phyloP scores from a whole-genome alignment of 2,888 invertebrate species.

The Rotaria sp. region DNA sequence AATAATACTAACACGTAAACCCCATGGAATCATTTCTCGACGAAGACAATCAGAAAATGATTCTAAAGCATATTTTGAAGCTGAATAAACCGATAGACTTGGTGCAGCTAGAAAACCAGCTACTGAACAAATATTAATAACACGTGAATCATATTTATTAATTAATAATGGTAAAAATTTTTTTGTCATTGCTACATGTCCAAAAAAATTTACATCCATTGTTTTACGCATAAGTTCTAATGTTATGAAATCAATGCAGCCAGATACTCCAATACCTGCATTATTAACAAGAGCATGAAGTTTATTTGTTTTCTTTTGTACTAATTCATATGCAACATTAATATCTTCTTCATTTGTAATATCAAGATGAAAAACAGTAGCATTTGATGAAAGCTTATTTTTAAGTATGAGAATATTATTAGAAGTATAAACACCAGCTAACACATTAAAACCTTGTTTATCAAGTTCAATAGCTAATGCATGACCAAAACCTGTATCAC shows the following conservation, averaged over 20 bases:
- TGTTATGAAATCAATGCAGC: neutral
- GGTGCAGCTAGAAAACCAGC: neutral
- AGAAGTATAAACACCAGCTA: no score
- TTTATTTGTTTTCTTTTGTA: no score
- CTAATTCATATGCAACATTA: no score
- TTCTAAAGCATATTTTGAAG: conserved; percentile 20
- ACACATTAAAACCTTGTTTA: no score
- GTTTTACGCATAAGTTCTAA: neutral
- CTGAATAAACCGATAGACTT: neutral
- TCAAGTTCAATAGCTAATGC: no score
- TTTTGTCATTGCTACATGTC: neutral
- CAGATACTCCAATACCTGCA: no score
- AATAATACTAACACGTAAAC: neutral
- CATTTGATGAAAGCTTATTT: no score
- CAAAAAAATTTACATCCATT: conserved; percentile 17
- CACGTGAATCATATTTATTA: neutral
- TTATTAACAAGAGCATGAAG: no score
- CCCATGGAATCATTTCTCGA: neutral
- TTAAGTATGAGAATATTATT: no score
- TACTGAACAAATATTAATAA: neutral
- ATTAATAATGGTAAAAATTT: neutral
- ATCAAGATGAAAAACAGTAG: no score
- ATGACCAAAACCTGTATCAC: no score
- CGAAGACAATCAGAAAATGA: conserved; percentile 21
- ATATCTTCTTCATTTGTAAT: no score